Conservation (phyloP, 2,888 invertebrate species). For the Tachystola acroxantha region DNA sequence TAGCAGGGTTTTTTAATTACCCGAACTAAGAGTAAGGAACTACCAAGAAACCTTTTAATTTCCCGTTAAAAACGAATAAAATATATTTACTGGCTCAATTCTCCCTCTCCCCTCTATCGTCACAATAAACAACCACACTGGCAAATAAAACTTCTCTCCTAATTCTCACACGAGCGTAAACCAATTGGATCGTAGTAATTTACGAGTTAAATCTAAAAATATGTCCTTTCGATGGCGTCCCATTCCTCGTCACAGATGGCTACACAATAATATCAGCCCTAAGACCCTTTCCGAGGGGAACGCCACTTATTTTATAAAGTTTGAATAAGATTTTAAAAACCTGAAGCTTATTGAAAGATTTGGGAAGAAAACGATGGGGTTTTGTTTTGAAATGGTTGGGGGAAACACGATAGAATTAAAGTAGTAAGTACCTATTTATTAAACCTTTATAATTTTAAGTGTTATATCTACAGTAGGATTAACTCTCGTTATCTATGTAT, state of each 20-base stretch:
- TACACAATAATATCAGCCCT: conserved; percentile 67
- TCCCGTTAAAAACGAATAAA: conserved; percentile 6
- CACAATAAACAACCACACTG: conserved; percentile 55
- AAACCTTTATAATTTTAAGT: too few species aligned
- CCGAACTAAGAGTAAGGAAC: not conserved
- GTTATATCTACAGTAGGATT: too few species aligned
- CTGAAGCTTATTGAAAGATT: conserved; percentile 51
- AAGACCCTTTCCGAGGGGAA: conserved; percentile 57
- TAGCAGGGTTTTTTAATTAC: too few species aligned
- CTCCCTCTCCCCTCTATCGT: conserved; percentile 7
- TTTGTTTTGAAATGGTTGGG: conserved; percentile 36
- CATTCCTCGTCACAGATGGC: conserved; percentile 70
- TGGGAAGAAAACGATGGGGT: conserved; percentile 36
- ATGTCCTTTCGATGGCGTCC: conserved; percentile 70
- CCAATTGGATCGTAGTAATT: conserved; percentile 73
- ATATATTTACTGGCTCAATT: not conserved
- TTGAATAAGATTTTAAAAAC: conserved; percentile 77
- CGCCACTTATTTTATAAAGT: conserved; percentile 72
- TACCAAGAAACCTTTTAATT: conserved; percentile 6
- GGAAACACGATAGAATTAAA: too few species aligned
- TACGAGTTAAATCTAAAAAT: conserved; percentile 77
- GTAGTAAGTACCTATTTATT: too few species aligned
- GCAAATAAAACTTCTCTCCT: conserved; percentile 61
- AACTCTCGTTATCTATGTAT: too few species aligned
- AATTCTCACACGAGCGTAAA: conserved; percentile 74